Evolutionary conservation across 2,888 invertebrate genomes (phyloP).

Genomic region (Drosophila ochracea): DNA sequence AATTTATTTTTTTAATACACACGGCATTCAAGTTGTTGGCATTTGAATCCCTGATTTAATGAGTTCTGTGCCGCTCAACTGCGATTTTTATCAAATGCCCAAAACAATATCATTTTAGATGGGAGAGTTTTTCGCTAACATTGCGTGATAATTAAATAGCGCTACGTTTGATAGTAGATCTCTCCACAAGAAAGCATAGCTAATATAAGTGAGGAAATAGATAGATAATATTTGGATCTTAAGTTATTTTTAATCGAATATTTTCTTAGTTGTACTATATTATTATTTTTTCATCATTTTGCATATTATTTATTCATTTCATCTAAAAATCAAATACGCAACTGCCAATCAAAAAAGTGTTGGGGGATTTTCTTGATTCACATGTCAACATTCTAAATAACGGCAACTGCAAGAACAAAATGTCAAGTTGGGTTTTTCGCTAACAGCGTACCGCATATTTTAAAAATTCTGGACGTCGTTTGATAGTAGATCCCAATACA

Average conservation of each 20-base stretch:
- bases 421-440: constrained; percentile 66
- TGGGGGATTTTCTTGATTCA: constrained; percentile 15
- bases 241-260: neutral
- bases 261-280: neutral
- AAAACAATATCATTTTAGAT: constrained; percentile 41
- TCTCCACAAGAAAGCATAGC: constrained; percentile 28
- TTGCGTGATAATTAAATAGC: constrained; percentile 43
- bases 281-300: neutral
- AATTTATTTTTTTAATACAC: constrained; percentile 4
- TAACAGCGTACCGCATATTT: constrained; percentile 60
- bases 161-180: constrained; percentile 63
- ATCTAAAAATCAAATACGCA: constrained; percentile 21
- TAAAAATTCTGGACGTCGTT: constrained; percentile 58
- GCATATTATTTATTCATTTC: neutral
- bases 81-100: constrained; percentile 49
- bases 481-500: constrained; percentile 71
- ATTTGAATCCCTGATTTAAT: constrained; percentile 53
- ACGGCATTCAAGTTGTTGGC: constrained; percentile 50
- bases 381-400: constrained; percentile 15
- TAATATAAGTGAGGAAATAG: neutral
- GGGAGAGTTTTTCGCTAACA: constrained; percentile 61
- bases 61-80: constrained; percentile 45
- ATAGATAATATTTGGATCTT: neutral
- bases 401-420: constrained; percentile 53
- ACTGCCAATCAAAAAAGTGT: constrained; percentile 6